A percentile compares a stretch with the other conserved stretches of the same genome.
Conservation (phyloP, 1,140 invertebrate genomes). For the Euwallacea similis region DNA sequence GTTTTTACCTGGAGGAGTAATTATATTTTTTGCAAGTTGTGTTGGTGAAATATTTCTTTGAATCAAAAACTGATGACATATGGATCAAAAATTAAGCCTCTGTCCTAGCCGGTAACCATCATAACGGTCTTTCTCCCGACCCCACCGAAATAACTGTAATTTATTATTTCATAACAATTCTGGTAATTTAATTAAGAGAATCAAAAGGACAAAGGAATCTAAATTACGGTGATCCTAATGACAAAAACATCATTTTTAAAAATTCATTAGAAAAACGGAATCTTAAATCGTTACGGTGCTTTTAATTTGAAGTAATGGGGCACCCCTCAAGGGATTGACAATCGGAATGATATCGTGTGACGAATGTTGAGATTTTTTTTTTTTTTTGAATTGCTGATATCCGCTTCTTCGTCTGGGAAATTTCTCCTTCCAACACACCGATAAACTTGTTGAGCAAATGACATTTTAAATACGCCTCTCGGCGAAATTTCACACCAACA, state of each 20-base stretch:
- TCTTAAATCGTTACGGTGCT: conserved; percentile 7
- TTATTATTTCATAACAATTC: conserved; percentile 21
- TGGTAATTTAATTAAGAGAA: conserved; percentile 22
- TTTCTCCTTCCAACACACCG: no score
- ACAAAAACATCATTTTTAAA: conserved; percentile 14
- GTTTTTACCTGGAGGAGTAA: conserved; percentile 18
- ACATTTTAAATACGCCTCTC: conserved; percentile 2
- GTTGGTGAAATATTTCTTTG: no score
- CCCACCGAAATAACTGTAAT: conserved; percentile 16
- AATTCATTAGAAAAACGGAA: conserved; percentile 21
- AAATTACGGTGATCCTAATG: conserved; percentile 14
- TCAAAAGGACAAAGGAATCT: conserved; percentile 10
- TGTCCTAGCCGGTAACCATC: no score
- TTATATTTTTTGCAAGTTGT: not conserved
- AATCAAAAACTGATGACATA: not conserved
- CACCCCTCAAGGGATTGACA: conserved; percentile 1
- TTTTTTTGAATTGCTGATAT: no score
- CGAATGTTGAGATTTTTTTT: not conserved
- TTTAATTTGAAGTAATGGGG: conserved; percentile 3
- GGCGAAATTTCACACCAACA: not conserved
- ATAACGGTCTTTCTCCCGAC: not conserved
- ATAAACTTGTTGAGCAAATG: not conserved
- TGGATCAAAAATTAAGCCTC: no score
- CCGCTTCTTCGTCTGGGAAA: no score
- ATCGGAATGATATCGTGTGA: not conserved